Conservation (phyloP, 1,140 invertebrate species). For the Gryllus bimaculatus region DNA sequence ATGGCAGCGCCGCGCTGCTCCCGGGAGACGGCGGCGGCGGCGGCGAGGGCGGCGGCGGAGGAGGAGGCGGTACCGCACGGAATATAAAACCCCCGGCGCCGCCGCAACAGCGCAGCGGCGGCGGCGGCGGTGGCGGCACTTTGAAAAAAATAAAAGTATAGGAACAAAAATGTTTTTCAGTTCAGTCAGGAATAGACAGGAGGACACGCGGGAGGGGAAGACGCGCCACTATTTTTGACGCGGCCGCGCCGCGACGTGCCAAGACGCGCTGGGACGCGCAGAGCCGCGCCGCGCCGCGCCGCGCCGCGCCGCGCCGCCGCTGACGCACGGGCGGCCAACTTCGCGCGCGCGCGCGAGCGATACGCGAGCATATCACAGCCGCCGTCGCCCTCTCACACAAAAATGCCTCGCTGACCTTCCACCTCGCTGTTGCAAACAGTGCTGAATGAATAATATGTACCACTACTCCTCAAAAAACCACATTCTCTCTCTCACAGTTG, state of each 20-base stretch:
- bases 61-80: slow-evolving; percentile 9
- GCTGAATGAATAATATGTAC: no score
- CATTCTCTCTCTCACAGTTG: no score
- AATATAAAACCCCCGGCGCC: slow-evolving; percentile 14
- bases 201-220: slow-evolving; percentile 14
- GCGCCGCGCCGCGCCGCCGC: background rate
- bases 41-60: background rate
- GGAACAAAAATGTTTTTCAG: slow-evolving; percentile 16
- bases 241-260: slow-evolving; percentile 15
- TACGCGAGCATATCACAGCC: no score
- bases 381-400: no score
- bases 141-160: slow-evolving; percentile 12
- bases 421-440: no score
- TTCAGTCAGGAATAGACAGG: slow-evolving; percentile 19
- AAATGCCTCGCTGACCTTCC: no score
- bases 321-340: background rate
- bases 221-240: slow-evolving; percentile 40
- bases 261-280: slow-evolving; percentile 19
- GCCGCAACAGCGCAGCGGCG: background rate
- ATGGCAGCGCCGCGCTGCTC: no score
- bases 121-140: background rate
- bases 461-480: no score
- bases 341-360: no score
- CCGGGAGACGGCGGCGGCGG: no score
- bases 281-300: slow-evolving; percentile 34